phyloP scores from a whole-genome alignment of 1,140 invertebrate species.

The Drosophila pachea region DNA sequence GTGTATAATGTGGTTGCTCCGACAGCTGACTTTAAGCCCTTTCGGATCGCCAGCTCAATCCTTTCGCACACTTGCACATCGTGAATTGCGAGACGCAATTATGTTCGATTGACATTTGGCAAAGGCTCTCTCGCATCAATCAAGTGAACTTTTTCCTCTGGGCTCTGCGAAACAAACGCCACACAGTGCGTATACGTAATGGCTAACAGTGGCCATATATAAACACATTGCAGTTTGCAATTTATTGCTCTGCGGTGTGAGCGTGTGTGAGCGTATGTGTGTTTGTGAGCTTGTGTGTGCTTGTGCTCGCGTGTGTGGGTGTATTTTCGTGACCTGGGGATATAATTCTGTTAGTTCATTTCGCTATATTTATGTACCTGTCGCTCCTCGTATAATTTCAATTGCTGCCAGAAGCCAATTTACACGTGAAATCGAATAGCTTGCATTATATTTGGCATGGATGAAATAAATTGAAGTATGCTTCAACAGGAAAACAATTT shows the following conservation, averaged over 20 bases:
- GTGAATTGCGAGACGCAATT: conserved; percentile 56
- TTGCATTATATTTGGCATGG: conserved; percentile 15
- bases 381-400: conserved; percentile 45
- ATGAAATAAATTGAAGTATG: conserved; percentile 6
- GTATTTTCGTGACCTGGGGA: conserved; percentile 40
- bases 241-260: conserved; percentile 46
- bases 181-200: conserved; percentile 68
- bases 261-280: neutral
- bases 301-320: conserved; percentile 12
- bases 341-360: conserved; percentile 57
- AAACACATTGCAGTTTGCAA: conserved; percentile 55
- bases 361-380: conserved; percentile 47
- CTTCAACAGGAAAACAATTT: neutral
- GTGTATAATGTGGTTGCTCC: conserved; percentile 54
- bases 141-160: conserved; percentile 60
- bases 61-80: conserved; percentile 21
- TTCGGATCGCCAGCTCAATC: conserved; percentile 4
- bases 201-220: conserved; percentile 61
- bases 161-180: conserved; percentile 11
- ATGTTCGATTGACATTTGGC: conserved; percentile 71
- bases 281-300: no score
- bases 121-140: conserved; percentile 67
- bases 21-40: conserved; percentile 44
- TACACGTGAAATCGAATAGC: conserved; percentile 17
- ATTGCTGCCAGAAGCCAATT: conserved; percentile 40